A percentile compares a stretch with the other conserved stretches of the same genome.
phyloP scores from a whole-genome alignment of 1,140 invertebrate genomes.

The Drosophila kurseongensis region DNA sequence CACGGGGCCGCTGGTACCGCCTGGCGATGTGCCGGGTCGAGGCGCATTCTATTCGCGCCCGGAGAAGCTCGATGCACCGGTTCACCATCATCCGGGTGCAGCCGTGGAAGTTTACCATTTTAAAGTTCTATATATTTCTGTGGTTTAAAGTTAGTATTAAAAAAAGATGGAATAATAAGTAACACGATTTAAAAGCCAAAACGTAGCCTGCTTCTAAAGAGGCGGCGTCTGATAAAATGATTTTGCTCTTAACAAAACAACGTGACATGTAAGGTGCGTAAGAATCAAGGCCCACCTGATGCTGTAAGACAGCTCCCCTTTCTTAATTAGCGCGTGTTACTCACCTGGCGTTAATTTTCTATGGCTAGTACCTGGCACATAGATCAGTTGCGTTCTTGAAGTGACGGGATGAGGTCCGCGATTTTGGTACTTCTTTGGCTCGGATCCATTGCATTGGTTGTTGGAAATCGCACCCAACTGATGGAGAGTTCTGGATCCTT shows the following conservation, averaged over 20 bases:
- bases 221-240: constrained; percentile 12
- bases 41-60: constrained; percentile 26
- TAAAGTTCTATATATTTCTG: not conserved
- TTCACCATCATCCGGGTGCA: constrained; percentile 41
- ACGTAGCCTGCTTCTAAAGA: constrained; percentile 15
- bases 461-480: constrained; percentile 16
- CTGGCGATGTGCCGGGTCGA: constrained; percentile 40
- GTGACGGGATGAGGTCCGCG: constrained; percentile 39
- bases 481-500: not conserved
- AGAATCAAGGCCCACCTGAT: constrained; percentile 39
- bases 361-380: not conserved
- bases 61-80: constrained; percentile 46
- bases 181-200: constrained; percentile 29
- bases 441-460: not conserved
- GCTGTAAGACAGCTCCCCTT: not conserved
- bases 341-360: constrained; percentile 28
- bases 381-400: constrained; percentile 36
- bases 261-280: constrained; percentile 25
- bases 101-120: constrained; percentile 45
- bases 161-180: not conserved
- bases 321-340: constrained; percentile 53
- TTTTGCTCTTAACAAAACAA: no score
- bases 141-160: not conserved
- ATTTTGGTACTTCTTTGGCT: constrained; percentile 8
- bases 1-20: not conserved